Base-by-base conservation (phyloP, 2,888 invertebrate genomes). In the Drosophila pegasa region DNA sequence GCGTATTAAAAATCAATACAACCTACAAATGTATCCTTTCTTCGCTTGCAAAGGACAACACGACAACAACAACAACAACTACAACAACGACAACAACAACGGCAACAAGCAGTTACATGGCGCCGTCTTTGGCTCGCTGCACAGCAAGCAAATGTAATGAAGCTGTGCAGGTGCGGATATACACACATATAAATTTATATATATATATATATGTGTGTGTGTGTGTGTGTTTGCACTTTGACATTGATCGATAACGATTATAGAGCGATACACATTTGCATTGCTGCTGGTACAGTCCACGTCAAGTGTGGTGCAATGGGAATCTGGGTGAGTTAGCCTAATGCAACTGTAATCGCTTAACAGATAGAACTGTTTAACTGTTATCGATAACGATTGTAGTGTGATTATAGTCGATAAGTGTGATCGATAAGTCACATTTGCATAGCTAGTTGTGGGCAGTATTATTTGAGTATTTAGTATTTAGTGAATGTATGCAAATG, bases 1-100 rank as follows among this genome's bases (percentile, higher is more conserved):
- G 75, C 75, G 79, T 65, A 87, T 83, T 83, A 81, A 83, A 83
- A 83, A 83, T 83, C 83, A 83, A 83, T 83, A 87, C 69, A 78
- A 87, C 65, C 69, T 70, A 84, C 87, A 82, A 82, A 80, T 82
- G 81, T 82, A 78, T 84, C 81, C 78, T 71, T 78, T 68, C 66
- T 71, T 64, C 60, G 57, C 35, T 52, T 33, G 45, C 29, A 48
- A 48, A 45, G 35, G 37, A 38, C 64, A 64, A 41, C 40, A 52
- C 14, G 29, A 22, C 47, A 16, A 47, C 47, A 22, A 14, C n/a
- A 18, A 31, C 2, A n/a, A 14, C 50, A 40, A 18, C 14, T 16
- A 43, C n/a, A 31, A 31, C 14, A 52, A 25, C n/a, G 50, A 56
- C 10, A 66, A 52, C 69, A n/a, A 43, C n/a, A 31, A 31, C 14